Conservation (phyloP, 1,140 invertebrate genomes). For the Drosophila sturtevanti region DNA sequence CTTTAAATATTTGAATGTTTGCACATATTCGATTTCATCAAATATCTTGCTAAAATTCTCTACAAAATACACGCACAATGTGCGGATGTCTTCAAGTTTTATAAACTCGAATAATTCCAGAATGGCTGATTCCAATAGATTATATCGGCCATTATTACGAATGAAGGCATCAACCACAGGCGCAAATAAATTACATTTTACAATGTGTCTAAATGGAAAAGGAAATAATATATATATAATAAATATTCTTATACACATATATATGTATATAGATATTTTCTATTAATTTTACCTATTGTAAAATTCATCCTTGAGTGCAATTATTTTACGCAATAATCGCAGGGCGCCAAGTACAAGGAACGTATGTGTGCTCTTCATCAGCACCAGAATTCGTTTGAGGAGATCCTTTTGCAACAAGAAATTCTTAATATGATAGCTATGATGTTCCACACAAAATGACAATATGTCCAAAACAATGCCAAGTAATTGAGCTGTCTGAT, state of each 20-base stretch:
- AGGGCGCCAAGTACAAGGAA: slow-evolving; percentile 98
- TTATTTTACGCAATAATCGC: slow-evolving; percentile 98
- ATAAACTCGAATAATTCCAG: slow-evolving; percentile 99
- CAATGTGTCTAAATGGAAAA: slow-evolving; percentile 89
- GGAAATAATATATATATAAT: background rate
- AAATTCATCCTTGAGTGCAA: slow-evolving; percentile 98
- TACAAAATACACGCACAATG: slow-evolving; percentile 96
- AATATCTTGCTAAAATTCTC: slow-evolving; percentile 97
- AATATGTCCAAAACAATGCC: slow-evolving; percentile 97
- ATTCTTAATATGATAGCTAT: slow-evolving; percentile 99
- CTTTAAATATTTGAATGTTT: slow-evolving; percentile 97
- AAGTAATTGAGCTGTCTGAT: slow-evolving; percentile 96
- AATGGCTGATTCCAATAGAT: slow-evolving; percentile 99
- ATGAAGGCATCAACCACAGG: slow-evolving; percentile 98
- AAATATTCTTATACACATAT: too few species aligned
- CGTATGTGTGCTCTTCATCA: slow-evolving; percentile 99
- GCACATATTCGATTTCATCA: slow-evolving; percentile 97
- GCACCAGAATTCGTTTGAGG: slow-evolving; percentile 95
- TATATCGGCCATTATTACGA: slow-evolving; percentile 98
- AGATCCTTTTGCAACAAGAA: slow-evolving; percentile 99
- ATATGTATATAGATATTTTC: background rate
- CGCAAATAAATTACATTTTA: slow-evolving; percentile 97
- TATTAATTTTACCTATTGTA: slow-evolving; percentile 89
- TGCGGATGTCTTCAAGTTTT: slow-evolving; percentile 97
- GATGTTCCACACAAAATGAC: slow-evolving; percentile 99